These are phyloP conservation scores for Siphamia tubifer DNA, from an alignment of 2,113 vertebrate genomes.

Conservation along the genomic window DNA sequence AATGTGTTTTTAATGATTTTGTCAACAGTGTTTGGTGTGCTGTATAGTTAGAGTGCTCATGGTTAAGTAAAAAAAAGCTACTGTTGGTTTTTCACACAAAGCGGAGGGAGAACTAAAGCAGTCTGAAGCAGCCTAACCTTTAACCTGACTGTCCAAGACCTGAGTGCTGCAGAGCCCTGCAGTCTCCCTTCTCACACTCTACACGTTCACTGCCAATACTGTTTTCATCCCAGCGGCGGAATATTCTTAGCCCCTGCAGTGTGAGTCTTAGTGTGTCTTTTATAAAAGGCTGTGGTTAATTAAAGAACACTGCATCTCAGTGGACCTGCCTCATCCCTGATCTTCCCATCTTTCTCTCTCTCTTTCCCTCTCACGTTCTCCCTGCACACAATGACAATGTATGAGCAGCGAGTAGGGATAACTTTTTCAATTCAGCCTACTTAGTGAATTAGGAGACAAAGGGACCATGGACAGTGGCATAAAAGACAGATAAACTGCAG, in stretches of 20 bases:
- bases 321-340: conserved; percentile 67
- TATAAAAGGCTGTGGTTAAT: conserved; percentile 70
- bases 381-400: conserved; percentile 21
- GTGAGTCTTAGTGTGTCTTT: conserved; percentile 31
- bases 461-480: conserved; percentile 11
- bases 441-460: conserved; percentile 53
- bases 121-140: conserved; percentile 52
- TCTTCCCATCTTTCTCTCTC: conserved; percentile 39
- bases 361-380: conserved; percentile 19
- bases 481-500: conserved; percentile 36
- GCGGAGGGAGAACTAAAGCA: conserved; percentile 1
- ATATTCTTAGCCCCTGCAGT: conserved; percentile 57
- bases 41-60: background rate
- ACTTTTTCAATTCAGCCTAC: conserved; percentile 42
- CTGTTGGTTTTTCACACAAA: conserved; percentile 4
- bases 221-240: conserved; percentile 47
- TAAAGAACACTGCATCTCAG: conserved; percentile 70
- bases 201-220: conserved; percentile 10
- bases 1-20: background rate
- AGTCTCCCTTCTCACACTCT: background rate
- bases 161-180: background rate
- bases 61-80: background rate
- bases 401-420: conserved; percentile 26
- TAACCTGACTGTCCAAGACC: conserved; percentile 51
- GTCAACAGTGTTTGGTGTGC: background rate